Evolutionary conservation across 2,888 invertebrate genomes (phyloP), one percentile per base, ranked within the genome.

Genomic region (Phengaris alcon): DNA sequence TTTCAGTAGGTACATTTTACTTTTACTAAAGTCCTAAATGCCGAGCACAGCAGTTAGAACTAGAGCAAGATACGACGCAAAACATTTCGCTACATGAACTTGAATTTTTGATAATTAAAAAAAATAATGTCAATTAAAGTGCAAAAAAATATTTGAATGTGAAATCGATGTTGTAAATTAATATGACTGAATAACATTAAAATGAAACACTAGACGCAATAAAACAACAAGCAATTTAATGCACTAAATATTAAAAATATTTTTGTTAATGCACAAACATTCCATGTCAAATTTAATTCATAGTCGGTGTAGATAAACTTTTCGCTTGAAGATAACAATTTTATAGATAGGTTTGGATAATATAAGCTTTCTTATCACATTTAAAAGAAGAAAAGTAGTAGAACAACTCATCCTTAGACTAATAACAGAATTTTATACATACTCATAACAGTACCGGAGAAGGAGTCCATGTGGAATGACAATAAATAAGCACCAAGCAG

Each of bases 381-480:
- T 48, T 48, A 48, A 48, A 48, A 48, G 6, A 48, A 48, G 6
- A 48, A 48, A 48, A 48, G 8, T 48, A 48, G 35, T 48, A 48
- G 48, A 6, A 48, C 8, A 48, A 48, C 48, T 48, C 46, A 46
- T 6, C 46, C 46, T 48, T 48, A 48, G 48, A 48, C 48, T 48
- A 48, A 48, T 54, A 12, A 54, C 12, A 12, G 13, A 10, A 54
- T 54, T 10, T 54, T 55, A 13, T 46, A 48, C 46, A 59, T 9
- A 74, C 57, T 10, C 48, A 97, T 97, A 74, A 95, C 95, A 80
- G 94, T 94, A 77, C 95, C 95, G 10, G 97, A 96, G 80, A 98
- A 96, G 0, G 97, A 96, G 86, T 98, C 98, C 96, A 98, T 98
- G 87, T 98, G 98, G 88, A 97, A 97, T 59, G 97, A 97, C 48